Evolutionary conservation across 2,888 invertebrate genomes (phyloP).

Genomic region (Orchestes rusci): DNA sequence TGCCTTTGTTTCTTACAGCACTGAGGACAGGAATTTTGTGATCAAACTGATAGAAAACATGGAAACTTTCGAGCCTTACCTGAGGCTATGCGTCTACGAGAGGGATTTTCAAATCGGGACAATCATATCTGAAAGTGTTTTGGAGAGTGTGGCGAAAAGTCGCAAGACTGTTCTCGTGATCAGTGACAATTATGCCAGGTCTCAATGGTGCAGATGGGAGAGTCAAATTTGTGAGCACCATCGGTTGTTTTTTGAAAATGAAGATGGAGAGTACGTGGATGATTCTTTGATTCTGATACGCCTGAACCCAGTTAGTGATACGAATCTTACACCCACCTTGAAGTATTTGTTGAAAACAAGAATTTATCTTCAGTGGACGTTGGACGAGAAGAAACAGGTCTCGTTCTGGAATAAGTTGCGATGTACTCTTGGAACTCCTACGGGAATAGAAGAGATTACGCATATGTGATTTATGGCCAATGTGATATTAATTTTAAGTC

Average conservation of each 20-base stretch:
- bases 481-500: neutral
- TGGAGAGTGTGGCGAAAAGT: conserved; percentile 56
- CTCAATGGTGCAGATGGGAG: conserved; percentile 69
- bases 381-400: conserved; percentile 40
- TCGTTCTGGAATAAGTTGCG: conserved; percentile 41
- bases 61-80: conserved; percentile 52
- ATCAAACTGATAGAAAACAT: conserved; percentile 52
- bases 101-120: conserved; percentile 60
- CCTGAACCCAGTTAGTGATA: conserved; percentile 51
- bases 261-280: conserved; percentile 45
- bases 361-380: conserved; percentile 57
- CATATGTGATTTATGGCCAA: conserved; percentile 10
- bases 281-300: conserved; percentile 57
- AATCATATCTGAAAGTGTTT: conserved; percentile 58
- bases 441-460: conserved; percentile 2
- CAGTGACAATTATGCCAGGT: conserved; percentile 60
- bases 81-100: conserved; percentile 62
- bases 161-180: conserved; percentile 59
- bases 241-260: conserved; percentile 52
- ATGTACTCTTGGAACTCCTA: conserved; percentile 28
- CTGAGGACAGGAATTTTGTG: conserved; percentile 56
- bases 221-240: conserved; percentile 61
- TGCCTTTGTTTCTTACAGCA: conserved; percentile 56
- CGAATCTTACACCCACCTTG: conserved; percentile 52
- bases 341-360: conserved; percentile 57